Evolutionary conservation across 2,888 invertebrate species (phyloP).

Genomic region (Spisula solida): DNA sequence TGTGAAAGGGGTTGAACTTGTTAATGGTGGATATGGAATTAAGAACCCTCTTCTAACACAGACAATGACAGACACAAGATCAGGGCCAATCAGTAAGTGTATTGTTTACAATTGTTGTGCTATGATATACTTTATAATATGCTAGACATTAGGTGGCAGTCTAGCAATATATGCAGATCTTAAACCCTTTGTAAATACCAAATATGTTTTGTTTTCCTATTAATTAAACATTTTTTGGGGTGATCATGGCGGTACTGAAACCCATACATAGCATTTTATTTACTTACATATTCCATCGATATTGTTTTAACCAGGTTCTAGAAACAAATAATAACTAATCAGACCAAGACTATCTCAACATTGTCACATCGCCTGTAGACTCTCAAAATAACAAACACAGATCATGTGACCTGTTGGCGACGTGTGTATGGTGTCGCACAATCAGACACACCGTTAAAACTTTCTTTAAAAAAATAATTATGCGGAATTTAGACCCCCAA

Average conservation of each 20-base stretch:
- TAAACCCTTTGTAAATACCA: neutral
- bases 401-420: constrained; percentile 17
- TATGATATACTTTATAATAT: too few species aligned
- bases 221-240: too few species aligned
- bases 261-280: too few species aligned
- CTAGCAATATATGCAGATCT: too few species aligned
- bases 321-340: too few species aligned
- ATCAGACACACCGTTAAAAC: neutral
- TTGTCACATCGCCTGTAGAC: neutral
- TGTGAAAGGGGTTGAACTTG: constrained; percentile 79
- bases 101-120: neutral
- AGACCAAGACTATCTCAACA: neutral
- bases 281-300: neutral
- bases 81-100: constrained; percentile 13
- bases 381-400: neutral
- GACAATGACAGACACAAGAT: neutral
- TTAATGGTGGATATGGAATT: constrained; percentile 85
- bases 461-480: constrained; percentile 11
- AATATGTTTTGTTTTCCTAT: too few species aligned
- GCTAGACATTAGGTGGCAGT: too few species aligned
- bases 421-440: constrained; percentile 15
- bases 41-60: constrained; percentile 84
- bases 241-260: too few species aligned
- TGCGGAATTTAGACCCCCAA: constrained; percentile 3
- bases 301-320: neutral